Base-by-base conservation (phyloP, 2,113 vertebrate species). In the Oncorhynchus keta region DNA sequence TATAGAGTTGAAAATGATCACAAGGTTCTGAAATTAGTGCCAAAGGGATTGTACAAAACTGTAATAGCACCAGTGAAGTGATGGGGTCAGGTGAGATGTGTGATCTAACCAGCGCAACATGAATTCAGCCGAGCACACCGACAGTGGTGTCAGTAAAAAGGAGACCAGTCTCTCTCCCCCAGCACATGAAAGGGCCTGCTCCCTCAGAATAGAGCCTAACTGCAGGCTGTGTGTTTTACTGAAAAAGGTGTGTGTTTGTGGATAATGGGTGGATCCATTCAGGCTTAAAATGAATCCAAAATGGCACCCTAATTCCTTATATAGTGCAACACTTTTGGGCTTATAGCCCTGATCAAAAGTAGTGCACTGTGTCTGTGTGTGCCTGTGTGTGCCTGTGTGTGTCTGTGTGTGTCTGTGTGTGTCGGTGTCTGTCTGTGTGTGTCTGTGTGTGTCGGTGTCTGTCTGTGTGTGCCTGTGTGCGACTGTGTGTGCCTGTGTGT, bases 131-230 rank as follows among this genome's bases (percentile, higher is more conserved):
- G 18, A 2, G 18, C 32, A 62, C n/a, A 62, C n/a, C 9, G n/a
- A 62, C 59, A 35, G 67, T 12, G 61, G 64, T 66, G 16, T 6
- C 26, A 26, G 61, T 22, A 12, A 16, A 66, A 24, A 39, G 12
- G 30, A 82, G 69, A 22, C 24, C 11, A 2, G 20, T 70, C 76
- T 75, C 20, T 64, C 49, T 72, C 26, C 65, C 49, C 39, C 59
- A 69, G 57, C 70, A 68, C 78, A 83, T 81, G 77, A 85, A 81
- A 85, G 70, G 39, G 62, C 30, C 68, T 74, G 24, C 71, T 83
- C 76, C 45, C 72, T 66, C 67, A 69, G 73, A 67, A 76, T 74
- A 18, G 70, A 72, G 73, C 65, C 68, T 83, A 83, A 86, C 81
- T 79, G 81, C 77, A 61, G 72, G 79, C 79, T 79, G 66, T 68